Conservation (phyloP, 1,140 invertebrate genomes). For the Samia ricini region DNA sequence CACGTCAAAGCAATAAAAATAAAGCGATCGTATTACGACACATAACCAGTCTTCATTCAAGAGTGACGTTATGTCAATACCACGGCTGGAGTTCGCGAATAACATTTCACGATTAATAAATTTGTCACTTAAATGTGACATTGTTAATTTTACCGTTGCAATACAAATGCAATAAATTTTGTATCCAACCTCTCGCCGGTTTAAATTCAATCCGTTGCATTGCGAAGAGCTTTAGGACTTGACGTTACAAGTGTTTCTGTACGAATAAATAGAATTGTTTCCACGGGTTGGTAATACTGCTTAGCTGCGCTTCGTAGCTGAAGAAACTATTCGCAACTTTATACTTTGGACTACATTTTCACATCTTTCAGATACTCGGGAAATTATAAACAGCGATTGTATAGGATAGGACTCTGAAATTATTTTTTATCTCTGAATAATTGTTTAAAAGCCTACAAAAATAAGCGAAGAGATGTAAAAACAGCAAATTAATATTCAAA, state of each 20-base stretch:
- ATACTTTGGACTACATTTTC: not conserved
- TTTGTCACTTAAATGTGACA: not conserved
- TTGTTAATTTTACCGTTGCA: constrained; percentile 32
- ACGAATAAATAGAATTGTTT: constrained; percentile 39
- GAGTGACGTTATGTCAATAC: not conserved
- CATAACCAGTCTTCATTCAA: not conserved
- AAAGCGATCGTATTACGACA: not conserved
- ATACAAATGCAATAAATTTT: constrained; percentile 46
- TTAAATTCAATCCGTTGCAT: constrained; percentile 51
- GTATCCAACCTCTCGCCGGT: constrained; percentile 47
- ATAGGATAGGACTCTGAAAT: no score
- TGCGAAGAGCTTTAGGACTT: constrained; percentile 18
- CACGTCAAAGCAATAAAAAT: not conserved
- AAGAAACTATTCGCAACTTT: not conserved
- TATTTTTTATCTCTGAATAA: no score
- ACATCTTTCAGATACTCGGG: not conserved
- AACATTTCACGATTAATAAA: not conserved
- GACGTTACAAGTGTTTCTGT: constrained; percentile 15
- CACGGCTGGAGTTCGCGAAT: not conserved
- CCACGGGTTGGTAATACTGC: constrained; percentile 29
- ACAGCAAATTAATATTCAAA: no score
- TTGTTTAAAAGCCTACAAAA: no score
- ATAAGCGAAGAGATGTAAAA: no score
- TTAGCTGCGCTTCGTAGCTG: not conserved
- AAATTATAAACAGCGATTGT: not conserved